Evolutionary conservation across 2,797 vertebrate genomes (phyloP).

Genomic region (Scomberomorus guttatus): DNA sequence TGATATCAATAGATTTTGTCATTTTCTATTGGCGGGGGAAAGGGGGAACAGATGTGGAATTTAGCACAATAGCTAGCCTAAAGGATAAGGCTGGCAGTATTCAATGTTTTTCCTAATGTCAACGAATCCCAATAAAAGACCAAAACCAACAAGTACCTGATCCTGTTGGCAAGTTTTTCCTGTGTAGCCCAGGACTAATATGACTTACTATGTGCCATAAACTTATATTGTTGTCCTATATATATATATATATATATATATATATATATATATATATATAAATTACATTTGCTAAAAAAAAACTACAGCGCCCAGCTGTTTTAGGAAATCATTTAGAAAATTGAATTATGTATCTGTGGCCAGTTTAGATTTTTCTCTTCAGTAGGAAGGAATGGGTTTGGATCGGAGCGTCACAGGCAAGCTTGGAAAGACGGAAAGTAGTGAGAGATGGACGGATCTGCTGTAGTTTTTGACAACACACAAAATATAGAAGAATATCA

Average conservation of each 20-base stretch:
- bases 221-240: background rate
- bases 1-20: conserved; percentile 21
- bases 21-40: background rate
- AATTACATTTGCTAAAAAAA: background rate
- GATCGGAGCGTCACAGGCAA: background rate
- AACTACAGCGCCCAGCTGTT: conserved; percentile 11
- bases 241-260: too few species aligned
- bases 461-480: background rate
- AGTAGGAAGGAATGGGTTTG: conserved; percentile 5
- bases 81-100: background rate
- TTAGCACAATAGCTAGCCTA: background rate
- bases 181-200: background rate
- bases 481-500: conserved; percentile 1
- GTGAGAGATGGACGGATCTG: background rate
- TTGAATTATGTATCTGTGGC: conserved; percentile 13
- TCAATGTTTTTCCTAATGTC: background rate
- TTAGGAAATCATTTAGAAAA: conserved; percentile 3
- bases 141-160: background rate
- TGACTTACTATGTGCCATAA: background rate
- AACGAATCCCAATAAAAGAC: background rate
- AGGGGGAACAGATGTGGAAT: conserved; percentile 14
- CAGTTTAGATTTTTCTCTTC: conserved; percentile 23
- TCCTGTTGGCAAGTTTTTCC: background rate
- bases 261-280: too few species aligned
- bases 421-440: conserved; percentile 2